Evolutionary conservation across 2,113 vertebrate genomes (phyloP).

Genomic region (Poeciliopsis occidentalis): DNA sequence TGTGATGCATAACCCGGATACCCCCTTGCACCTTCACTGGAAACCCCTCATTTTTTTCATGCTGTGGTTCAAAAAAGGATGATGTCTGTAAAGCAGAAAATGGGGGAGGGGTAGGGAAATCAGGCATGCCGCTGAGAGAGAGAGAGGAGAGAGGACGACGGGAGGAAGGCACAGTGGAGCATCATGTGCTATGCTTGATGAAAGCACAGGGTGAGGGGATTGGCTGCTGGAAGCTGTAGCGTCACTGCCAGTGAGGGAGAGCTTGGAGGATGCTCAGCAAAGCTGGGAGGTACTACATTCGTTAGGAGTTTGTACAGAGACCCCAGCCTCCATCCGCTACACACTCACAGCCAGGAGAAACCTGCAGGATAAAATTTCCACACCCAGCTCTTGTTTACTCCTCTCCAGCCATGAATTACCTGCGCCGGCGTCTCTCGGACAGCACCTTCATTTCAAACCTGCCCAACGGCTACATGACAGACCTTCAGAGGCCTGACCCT

Average conservation of each 20-base stretch:
- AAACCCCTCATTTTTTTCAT: constrained; percentile 64
- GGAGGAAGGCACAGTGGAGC: constrained; percentile 55
- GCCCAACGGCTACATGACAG: constrained; percentile 95
- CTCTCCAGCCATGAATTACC: constrained; percentile 90
- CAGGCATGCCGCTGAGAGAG: constrained; percentile 58
- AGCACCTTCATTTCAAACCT: constrained; percentile 97
- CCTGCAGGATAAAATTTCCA: constrained; percentile 48
- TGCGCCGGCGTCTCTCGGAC: constrained; percentile 93
- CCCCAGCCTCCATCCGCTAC: constrained; percentile 62
- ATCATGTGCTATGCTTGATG: constrained; percentile 68
- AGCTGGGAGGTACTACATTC: constrained; percentile 71
- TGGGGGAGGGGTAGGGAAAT: constrained; percentile 76
- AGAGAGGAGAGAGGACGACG: constrained; percentile 40
- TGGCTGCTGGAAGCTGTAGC: constrained; percentile 64
- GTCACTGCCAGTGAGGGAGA: constrained; percentile 72
- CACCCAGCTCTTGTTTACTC: constrained; percentile 35
- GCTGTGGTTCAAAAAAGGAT: constrained; percentile 57
- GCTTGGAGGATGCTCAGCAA: constrained; percentile 58
- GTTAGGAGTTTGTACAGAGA: constrained; percentile 62
- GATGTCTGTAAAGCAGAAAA: constrained; percentile 67
- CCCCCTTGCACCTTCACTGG: constrained; percentile 43
- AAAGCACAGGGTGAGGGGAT: constrained; percentile 60
- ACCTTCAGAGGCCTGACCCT: constrained; percentile 86
- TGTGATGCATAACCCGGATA: constrained; percentile 24
- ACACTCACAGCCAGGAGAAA: constrained; percentile 53